Conservation (phyloP, 2,888 invertebrate species). For the Theretra japonica region DNA sequence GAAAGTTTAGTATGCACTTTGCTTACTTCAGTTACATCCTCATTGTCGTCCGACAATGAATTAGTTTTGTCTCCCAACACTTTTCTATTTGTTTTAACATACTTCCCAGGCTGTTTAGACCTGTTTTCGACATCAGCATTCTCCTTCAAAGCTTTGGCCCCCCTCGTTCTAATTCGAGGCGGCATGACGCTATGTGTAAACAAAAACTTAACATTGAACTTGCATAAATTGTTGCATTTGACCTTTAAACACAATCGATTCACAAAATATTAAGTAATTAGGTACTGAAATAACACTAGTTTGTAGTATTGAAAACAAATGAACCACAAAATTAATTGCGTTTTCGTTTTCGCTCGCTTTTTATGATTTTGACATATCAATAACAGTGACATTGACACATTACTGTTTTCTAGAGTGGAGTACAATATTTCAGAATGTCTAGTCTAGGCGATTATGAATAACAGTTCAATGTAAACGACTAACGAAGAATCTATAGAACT, state of each 20-base stretch:
- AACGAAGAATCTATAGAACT: too few species aligned
- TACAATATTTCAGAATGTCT: too few species aligned
- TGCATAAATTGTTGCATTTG: neutral
- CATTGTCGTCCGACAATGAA: conserved; percentile 73
- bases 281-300: neutral
- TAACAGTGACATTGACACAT: conserved; percentile 5
- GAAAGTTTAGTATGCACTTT: conserved; percentile 41
- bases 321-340: neutral
- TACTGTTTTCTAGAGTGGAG: neutral
- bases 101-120: conserved; percentile 46
- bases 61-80: conserved; percentile 75
- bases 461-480: too few species aligned
- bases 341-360: conserved; percentile 27
- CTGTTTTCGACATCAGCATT: conserved; percentile 55
- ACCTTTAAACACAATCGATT: neutral
- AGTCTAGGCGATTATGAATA: neutral
- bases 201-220: conserved; percentile 34
- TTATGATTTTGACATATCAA: neutral
- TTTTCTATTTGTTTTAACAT: conserved; percentile 55
- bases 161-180: conserved; percentile 64
- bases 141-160: conserved; percentile 65
- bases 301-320: neutral
- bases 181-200: conserved; percentile 64
- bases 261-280: neutral
- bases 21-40: conserved; percentile 39